These are phyloP conservation scores for Callopanchax toddi DNA, from an alignment of 2,113 vertebrate species.

Conservation along the genomic window DNA sequence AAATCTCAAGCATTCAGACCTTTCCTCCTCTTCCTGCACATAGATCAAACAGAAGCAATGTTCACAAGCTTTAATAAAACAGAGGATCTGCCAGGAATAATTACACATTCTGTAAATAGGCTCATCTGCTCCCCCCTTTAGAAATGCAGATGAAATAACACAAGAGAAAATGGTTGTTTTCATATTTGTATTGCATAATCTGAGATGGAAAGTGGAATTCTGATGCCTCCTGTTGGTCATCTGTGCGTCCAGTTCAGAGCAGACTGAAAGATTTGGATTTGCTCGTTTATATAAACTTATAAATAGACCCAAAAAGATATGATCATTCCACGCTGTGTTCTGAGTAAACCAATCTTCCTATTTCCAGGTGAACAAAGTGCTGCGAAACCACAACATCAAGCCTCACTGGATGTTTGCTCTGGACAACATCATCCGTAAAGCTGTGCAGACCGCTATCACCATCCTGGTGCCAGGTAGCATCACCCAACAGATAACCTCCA, in stretches of 20 bases:
- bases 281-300: neutral
- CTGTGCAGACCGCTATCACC: conserved; percentile 96
- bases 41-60: conserved; percentile 20
- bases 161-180: conserved; percentile 35
- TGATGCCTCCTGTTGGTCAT: conserved; percentile 65
- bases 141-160: conserved; percentile 45
- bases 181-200: conserved; percentile 60
- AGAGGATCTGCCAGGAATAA: conserved; percentile 19
- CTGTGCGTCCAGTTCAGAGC: neutral
- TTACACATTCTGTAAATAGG: conserved; percentile 31
- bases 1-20: neutral
- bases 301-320: neutral
- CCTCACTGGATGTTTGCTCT: conserved; percentile 99
- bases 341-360: conserved; percentile 7
- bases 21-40: conserved; percentile 23
- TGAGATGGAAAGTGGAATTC: conserved; percentile 4
- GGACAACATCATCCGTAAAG: conserved; percentile 97
- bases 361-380: conserved; percentile 95
- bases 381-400: conserved; percentile 98
- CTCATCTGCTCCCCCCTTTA: conserved; percentile 20
- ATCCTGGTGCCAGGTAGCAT: conserved; percentile 93
- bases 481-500: conserved; percentile 15
- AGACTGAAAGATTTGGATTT: neutral
- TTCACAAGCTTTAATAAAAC: conserved; percentile 32
- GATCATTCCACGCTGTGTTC: neutral